Conservation (phyloP, 92 coral and sea anemone genomes). For the Siderastrea radians region DNA sequence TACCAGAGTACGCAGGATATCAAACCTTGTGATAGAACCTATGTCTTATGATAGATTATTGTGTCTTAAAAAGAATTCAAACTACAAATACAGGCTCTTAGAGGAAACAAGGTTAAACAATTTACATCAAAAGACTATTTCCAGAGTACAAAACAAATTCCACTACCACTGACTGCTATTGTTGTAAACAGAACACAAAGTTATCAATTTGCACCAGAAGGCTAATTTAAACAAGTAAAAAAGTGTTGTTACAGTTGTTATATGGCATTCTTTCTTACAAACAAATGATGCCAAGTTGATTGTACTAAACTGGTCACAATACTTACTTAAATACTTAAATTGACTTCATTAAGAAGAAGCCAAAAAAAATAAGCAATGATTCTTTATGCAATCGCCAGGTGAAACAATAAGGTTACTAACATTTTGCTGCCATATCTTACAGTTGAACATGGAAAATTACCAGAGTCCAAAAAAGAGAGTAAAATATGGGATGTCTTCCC, state of each 20-base stretch:
- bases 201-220: no score
- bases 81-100: no score
- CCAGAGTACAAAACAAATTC: not conserved
- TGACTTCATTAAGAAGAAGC: no score
- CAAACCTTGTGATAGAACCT: slow-evolving; percentile 44
- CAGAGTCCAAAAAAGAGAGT: slow-evolving; percentile 64
- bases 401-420: slow-evolving; percentile 27
- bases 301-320: no score
- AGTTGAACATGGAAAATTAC: slow-evolving; percentile 34
- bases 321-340: no score
- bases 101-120: slow-evolving; percentile 22
- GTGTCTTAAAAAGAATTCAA: no score
- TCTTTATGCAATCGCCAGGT: slow-evolving; percentile 28
- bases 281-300: no score
- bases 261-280: no score
- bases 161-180: no score
- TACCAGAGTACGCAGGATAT: slow-evolving; percentile 30
- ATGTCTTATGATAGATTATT: slow-evolving; percentile 21
- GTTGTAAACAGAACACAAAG: no score
- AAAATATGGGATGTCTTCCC: slow-evolving; percentile 55
- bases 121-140: not conserved
- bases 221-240: no score
- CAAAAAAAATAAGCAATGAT: slow-evolving; percentile 31
- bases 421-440: slow-evolving; percentile 36
- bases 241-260: no score